Base-by-base conservation (phyloP, 2,797 vertebrate species). In the Stomatorhinus walkeri region DNA sequence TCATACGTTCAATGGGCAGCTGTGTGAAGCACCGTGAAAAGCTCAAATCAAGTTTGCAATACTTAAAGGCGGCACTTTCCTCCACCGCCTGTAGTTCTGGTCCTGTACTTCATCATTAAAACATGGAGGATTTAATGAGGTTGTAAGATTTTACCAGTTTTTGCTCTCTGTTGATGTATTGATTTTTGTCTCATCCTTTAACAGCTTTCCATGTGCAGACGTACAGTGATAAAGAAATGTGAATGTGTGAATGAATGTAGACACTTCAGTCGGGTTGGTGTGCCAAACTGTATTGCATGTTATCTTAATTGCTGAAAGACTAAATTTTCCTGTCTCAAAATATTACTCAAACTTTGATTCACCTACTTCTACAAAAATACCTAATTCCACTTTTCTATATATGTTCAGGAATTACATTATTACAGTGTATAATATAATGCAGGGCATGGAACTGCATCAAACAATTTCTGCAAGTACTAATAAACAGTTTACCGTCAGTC, bases 1-100 rank as follows among this genome's bases (percentile, higher is more conserved):
- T 97, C 96, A 97, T 96, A 97, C 95, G 94, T 97, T 96, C 96
- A 96, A 97, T 96, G 95, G 94, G 95, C 96, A 96, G 95, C 96
- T 95, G 95, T 95, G 92, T 94, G 90, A 91, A 96, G 94, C 93
- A 94, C 94, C 91, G 94, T 94, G 95, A 97, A 96, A 95, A 94
- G 95, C 94, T 95, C 94, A 95, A 94, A 97, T 95, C 94, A 95
- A 96, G 96, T 97, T 96, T 92, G 94, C 92, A 95, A 95, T 95
- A 95, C 93, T 96, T 92, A 93, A 95, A 43, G 92, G 94, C 94
- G 92, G 92, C 90, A 94, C 92, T 93, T 92, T 93, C 94, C 92
- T 92, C 92, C 93, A 91, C 40, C 24, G 32, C 92, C 0, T 89
- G 89, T 49, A 89, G 91, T 91, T 93, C 88, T 92, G 92, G 91